These are phyloP conservation scores for Aeoliscus strigatus DNA, from an alignment of 2,797 vertebrate species.

Conservation along the genomic window DNA sequence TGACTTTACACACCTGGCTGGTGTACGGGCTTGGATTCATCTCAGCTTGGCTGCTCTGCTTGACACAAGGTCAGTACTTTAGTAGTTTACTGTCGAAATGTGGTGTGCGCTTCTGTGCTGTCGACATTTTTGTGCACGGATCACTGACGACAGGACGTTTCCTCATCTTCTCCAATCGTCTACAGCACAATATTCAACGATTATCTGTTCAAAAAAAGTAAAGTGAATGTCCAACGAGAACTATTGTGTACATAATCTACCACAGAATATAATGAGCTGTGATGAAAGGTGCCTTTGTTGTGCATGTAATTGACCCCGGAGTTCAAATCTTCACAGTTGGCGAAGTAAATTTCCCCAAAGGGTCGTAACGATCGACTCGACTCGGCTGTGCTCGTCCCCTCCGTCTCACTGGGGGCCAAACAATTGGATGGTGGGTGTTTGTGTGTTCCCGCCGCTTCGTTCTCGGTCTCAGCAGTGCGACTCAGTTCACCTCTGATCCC, in stretches of 20 bases:
- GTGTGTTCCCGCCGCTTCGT: conserved; percentile 4
- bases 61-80: conserved; percentile 68
- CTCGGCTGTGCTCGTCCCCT: conserved; percentile 35
- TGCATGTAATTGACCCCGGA: conserved; percentile 41
- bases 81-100: too few species aligned
- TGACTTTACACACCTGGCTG: conserved; percentile 73
- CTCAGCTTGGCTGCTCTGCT: conserved; percentile 61
- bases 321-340: conserved; percentile 40
- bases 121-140: too few species aligned
- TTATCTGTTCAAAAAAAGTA: too few species aligned
- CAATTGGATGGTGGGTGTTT: conserved; percentile 6
- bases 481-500: conserved; percentile 37
- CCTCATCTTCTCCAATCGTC: too few species aligned
- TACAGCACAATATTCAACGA: too few species aligned
- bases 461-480: conserved; percentile 1
- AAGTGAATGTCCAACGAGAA: too few species aligned
- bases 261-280: conserved; percentile 20
- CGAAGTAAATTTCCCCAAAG: conserved; percentile 61
- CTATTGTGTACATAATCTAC: too few species aligned
- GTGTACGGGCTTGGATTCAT: conserved; percentile 72
- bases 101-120: too few species aligned
- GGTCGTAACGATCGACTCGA: conserved; percentile 57
- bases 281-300: conserved; percentile 33
- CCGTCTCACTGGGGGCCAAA: conserved; percentile 23
- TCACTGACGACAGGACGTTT: too few species aligned